Evolutionary conservation across 2,797 vertebrate species (phyloP), one percentile per base, ranked within the genome.

Genomic region (Pseudocheirus occidentalis): DNA sequence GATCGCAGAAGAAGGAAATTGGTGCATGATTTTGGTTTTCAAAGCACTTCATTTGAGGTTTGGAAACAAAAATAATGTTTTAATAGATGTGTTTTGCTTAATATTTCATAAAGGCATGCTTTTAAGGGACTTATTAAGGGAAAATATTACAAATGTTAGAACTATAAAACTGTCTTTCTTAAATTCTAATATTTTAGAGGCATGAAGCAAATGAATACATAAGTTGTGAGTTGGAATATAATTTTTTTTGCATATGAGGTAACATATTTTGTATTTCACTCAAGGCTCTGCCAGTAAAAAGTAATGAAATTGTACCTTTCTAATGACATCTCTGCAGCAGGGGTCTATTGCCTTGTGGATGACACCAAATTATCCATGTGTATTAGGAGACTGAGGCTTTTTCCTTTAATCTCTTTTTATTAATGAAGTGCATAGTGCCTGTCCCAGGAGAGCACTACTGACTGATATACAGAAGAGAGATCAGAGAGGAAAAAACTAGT

Each of bases 251-350:
- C 97, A 92, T 97, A 95, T 97, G 97, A 97, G 96, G 81, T 97
- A 96, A 95, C 96, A 97, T 97, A 73, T 93, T 98, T 98, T 97
- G 55, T 94, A 95, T 96, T 98, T 98, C 95, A 97, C 98, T 98
- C 95, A 96, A 98, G 97, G 96, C 97, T 97, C 94, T 98, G 96
- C 96, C 96, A 97, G 92, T 97, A 93, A 97, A 98, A 98, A 94
- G 95, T 93, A 95, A 97, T 97, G 95, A 97, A 94, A 95, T 97
- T 92, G 53, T 98, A 92, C 96, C 98, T 98, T 98, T 95, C 94
- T 98, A 96, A 97, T 97, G 98, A 96, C 73, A 93, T 97, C 94
- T 62, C 34, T 96, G 93, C 96, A 97, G 96, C 93, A 97, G 97
- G 94, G 89, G 96, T 98, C 95, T 97, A 90, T 95, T 95, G 98